These are phyloP conservation scores for Drosophila colorata DNA, from an alignment of 2,888 invertebrate species.

Conservation along the genomic window DNA sequence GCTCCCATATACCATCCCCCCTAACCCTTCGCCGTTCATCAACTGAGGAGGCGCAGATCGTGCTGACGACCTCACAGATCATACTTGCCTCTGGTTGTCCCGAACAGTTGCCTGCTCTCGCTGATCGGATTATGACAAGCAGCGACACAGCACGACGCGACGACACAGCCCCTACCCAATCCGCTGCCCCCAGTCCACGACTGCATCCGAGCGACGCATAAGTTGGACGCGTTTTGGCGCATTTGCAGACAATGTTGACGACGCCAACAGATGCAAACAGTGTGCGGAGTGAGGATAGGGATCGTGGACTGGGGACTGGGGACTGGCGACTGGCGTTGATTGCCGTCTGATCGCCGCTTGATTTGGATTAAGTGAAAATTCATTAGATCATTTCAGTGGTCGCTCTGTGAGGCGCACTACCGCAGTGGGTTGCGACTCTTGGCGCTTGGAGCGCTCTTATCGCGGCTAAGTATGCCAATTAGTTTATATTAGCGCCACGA, in stretches of 20 bases:
- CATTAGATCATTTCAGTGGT: constrained; percentile 73
- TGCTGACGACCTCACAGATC: constrained; percentile 72
- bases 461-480: constrained; percentile 68
- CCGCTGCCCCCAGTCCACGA: constrained; percentile 1
- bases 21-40: too few species aligned
- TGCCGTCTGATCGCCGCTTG: constrained; percentile 75
- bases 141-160: constrained; percentile 60
- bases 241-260: constrained; percentile 67
- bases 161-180: constrained; percentile 19
- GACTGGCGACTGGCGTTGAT: constrained; percentile 47
- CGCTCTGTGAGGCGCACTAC: constrained; percentile 70
- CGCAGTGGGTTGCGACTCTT: constrained; percentile 37
- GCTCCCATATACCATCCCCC: neutral
- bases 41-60: constrained; percentile 18
- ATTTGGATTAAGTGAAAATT: constrained; percentile 81
- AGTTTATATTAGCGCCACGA: constrained; percentile 67
- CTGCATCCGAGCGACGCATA: too few species aligned
- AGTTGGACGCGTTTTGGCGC: too few species aligned
- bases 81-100: constrained; percentile 31
- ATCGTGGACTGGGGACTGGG: constrained; percentile 1
- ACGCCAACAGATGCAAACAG: constrained; percentile 72
- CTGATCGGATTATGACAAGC: constrained; percentile 84
- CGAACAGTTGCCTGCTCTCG: constrained; percentile 15
- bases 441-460: constrained; percentile 38
- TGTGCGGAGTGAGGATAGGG: too few species aligned